Conservation (phyloP, 2,113 vertebrate species). For the Cichladusa arquata region DNA sequence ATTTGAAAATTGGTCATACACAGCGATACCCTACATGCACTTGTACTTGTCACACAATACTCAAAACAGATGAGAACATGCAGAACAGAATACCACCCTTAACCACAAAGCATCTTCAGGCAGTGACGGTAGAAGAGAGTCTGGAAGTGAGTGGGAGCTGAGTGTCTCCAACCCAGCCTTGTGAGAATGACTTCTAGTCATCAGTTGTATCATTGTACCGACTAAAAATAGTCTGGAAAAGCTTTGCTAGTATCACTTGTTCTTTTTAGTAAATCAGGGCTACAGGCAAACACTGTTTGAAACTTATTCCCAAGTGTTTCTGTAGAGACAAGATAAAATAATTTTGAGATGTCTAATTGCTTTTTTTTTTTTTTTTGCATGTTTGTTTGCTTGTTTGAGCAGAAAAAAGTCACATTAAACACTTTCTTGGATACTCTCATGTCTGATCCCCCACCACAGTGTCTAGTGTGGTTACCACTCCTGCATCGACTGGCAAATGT, state of each 20-base stretch:
- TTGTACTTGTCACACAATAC: background rate
- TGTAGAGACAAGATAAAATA: background rate
- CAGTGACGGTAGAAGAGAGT: background rate
- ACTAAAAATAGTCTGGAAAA: background rate
- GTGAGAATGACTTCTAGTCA: background rate
- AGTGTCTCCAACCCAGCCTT: background rate
- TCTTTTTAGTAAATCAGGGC: background rate
- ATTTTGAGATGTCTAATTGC: background rate
- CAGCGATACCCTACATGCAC: background rate
- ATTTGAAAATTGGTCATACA: background rate
- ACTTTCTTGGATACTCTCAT: slow-evolving; percentile 96
- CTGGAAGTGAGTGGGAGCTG: background rate
- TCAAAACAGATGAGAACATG: background rate
- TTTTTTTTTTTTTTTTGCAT: background rate
- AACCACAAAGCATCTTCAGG: background rate
- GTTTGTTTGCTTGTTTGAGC: slow-evolving; percentile 61
- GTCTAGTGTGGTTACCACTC: slow-evolving; percentile 97
- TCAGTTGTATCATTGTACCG: background rate
- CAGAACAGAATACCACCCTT: background rate
- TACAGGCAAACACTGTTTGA: background rate
- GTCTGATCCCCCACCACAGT: slow-evolving; percentile 96
- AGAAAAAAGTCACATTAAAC: slow-evolving; percentile 98
- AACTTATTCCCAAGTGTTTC: background rate
- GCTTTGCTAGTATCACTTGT: background rate
- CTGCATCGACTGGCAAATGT: slow-evolving; percentile 97